Conservation (phyloP, 2,113 vertebrate species). For the Tringa solitaria region DNA sequence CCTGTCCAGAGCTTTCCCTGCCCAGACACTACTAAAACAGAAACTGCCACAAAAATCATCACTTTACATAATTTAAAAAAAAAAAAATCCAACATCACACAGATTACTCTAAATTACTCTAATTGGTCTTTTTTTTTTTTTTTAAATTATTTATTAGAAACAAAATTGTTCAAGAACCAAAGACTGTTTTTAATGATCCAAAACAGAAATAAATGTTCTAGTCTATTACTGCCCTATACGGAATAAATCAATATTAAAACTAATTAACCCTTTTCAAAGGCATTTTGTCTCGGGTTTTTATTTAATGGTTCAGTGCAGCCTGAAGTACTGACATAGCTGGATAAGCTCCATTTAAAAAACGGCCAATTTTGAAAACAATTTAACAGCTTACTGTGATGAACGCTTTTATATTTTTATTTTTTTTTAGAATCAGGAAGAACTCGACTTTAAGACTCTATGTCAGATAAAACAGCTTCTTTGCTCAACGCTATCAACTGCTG, state of each 20-base stretch:
- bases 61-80: background rate
- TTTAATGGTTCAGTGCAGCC: conserved; percentile 92
- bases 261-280: conserved; percentile 98
- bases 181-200: conserved; percentile 76
- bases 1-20: background rate
- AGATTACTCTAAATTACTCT: background rate
- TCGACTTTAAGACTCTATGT: background rate
- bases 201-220: conserved; percentile 77
- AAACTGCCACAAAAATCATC: background rate
- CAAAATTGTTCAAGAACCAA: conserved; percentile 64
- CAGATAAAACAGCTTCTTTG: background rate
- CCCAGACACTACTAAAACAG: background rate
- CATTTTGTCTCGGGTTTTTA: conserved; percentile 88
- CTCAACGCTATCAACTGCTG: background rate
- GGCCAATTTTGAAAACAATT: conserved; percentile 84
- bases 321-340: conserved; percentile 89
- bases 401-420: background rate
- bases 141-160: conserved; percentile 22
- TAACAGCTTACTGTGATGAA: conserved; percentile 77
- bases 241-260: conserved; percentile 98
- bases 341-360: conserved; percentile 91
- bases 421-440: background rate
- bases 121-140: conserved; percentile 52
- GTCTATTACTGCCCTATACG: conserved; percentile 84
- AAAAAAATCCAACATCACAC: background rate